Percentiles rank a stretch among this genome's conserved stretches.
These are phyloP conservation scores for Benitochromis conjunctus DNA, from an alignment of 2,113 vertebrate genomes.

Conservation along the genomic window DNA sequence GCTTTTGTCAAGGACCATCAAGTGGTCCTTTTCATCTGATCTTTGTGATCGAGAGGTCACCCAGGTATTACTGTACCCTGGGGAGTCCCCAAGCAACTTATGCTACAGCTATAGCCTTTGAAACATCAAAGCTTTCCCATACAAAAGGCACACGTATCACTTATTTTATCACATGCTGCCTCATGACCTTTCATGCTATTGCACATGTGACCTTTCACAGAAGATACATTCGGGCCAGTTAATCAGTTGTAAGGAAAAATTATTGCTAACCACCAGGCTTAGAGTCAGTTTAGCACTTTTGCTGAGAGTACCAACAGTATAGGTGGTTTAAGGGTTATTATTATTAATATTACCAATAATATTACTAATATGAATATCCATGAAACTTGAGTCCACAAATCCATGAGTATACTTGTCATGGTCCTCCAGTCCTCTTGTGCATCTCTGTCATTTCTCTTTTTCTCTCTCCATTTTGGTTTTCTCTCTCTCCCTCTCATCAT, in stretches of 20 bases:
- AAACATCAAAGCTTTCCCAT: constrained; percentile 13
- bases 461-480: neutral
- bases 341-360: neutral
- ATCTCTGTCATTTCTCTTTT: neutral
- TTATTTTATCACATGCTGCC: neutral
- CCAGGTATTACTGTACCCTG: neutral
- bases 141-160: neutral
- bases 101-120: neutral
- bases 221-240: neutral
- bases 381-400: neutral
- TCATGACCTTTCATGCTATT: neutral
- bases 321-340: neutral
- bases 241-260: neutral
- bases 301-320: neutral
- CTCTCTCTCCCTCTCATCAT: neutral
- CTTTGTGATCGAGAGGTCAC: neutral
- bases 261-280: neutral
- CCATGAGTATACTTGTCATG: neutral
- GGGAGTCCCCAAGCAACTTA: neutral
- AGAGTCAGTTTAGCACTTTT: neutral
- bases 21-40: neutral
- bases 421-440: neutral
- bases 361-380: neutral
- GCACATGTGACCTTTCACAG: neutral
- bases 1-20: neutral